Evolutionary conservation across 23 tunicate genomes (phyloP).

Genomic region (Halocynthia roretzi): DNA sequence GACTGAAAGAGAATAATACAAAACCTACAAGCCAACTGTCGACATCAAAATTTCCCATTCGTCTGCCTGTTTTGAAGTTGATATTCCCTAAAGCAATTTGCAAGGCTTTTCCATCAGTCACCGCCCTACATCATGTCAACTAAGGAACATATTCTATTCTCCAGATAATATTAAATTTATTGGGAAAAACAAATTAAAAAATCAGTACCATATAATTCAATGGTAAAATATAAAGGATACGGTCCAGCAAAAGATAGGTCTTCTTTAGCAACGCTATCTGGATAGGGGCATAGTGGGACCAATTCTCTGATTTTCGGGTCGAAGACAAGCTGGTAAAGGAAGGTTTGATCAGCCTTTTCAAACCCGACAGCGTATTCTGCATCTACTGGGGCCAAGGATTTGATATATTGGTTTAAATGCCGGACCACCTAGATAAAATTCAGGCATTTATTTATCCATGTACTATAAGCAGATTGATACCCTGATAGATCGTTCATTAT

Average conservation of each 20-base stretch:
- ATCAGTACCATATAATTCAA: background rate
- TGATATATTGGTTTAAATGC: slow-evolving; percentile 68
- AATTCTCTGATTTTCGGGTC: slow-evolving; percentile 48
- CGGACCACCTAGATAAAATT: slow-evolving; percentile 21
- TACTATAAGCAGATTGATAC: too few species aligned
- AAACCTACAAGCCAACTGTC: slow-evolving; percentile 47
- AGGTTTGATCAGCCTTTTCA: slow-evolving; percentile 86
- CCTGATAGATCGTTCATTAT: too few species aligned
- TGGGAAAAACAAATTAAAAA: too few species aligned
- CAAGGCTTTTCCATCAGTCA: slow-evolving; percentile 42
- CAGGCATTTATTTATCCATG: too few species aligned
- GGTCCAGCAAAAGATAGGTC: slow-evolving; percentile 78
- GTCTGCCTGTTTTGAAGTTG: slow-evolving; percentile 46
- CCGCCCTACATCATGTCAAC: background rate
- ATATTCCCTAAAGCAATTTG: slow-evolving; percentile 87
- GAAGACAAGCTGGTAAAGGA: slow-evolving; percentile 82
- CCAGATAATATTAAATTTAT: background rate
- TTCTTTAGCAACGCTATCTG: slow-evolving; percentile 26
- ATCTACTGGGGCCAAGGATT: slow-evolving; percentile 56
- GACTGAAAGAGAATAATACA: too few species aligned
- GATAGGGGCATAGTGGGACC: slow-evolving; percentile 63
- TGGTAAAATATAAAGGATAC: slow-evolving; percentile 10
- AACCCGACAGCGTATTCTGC: slow-evolving; percentile 60
- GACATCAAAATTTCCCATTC: slow-evolving; percentile 52
- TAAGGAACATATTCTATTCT: background rate